These are phyloP conservation scores for Manacus vitellinus DNA, from an alignment of 2,113 vertebrate species.

Conservation along the genomic window DNA sequence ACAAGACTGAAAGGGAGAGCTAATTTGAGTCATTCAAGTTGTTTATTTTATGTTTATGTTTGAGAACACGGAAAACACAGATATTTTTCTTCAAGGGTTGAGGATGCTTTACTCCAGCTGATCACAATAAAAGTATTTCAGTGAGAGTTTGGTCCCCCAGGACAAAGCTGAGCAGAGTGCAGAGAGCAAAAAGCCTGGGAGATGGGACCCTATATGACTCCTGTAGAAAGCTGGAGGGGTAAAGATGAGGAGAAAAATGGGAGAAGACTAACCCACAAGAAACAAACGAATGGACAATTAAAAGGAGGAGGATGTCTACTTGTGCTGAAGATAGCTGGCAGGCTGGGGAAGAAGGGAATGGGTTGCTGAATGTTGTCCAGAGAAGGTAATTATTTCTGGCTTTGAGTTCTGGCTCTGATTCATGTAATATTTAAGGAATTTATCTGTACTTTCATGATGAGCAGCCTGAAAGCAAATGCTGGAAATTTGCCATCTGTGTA, in stretches of 20 bases:
- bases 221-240: not conserved
- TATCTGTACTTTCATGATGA: constrained; percentile 30
- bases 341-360: not conserved
- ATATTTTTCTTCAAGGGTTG: not conserved
- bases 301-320: not conserved
- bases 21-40: constrained; percentile 23
- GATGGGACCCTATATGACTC: not conserved
- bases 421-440: constrained; percentile 38
- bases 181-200: not conserved
- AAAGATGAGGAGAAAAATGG: not conserved
- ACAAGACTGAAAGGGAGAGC: not conserved
- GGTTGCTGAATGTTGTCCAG: constrained; percentile 2
- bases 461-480: constrained; percentile 26
- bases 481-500: not conserved
- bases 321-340: not conserved
- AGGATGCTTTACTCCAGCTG: not conserved
- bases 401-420: constrained; percentile 8
- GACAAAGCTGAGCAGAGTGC: not conserved
- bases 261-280: not conserved
- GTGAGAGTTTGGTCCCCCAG: not conserved
- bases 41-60: constrained; percentile 6
- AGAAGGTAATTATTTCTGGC: constrained; percentile 32
- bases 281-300: not conserved
- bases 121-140: not conserved
- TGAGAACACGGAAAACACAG: not conserved